Percentiles rank a stretch among this genome's conserved stretches.
phyloP scores from a whole-genome alignment of 1,140 invertebrate species.

The Gryon sp. region DNA sequence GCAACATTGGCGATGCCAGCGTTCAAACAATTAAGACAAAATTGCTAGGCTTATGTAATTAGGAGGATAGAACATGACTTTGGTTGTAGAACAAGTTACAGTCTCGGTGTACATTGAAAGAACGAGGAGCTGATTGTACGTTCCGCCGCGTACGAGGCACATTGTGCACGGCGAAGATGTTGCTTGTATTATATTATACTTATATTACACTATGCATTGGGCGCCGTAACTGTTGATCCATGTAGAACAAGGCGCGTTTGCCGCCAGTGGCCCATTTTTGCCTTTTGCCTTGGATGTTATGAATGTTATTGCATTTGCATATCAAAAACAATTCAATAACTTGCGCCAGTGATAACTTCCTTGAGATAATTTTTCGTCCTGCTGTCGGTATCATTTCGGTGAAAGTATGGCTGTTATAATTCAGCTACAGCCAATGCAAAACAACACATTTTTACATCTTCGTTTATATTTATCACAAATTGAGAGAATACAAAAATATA shows the following conservation, averaged over 20 bases:
- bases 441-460: too few relatives aligned
- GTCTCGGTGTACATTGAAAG: constrained; percentile 15
- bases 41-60: constrained; percentile 55
- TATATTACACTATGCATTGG: constrained; percentile 53
- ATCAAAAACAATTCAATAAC: constrained; percentile 70
- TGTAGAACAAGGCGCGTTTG: constrained; percentile 57
- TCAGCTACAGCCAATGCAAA: too few relatives aligned
- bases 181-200: constrained; percentile 45
- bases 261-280: constrained; percentile 68
- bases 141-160: constrained; percentile 21
- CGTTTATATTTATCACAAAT: too few relatives aligned
- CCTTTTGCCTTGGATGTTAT: constrained; percentile 65
- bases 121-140: constrained; percentile 32
- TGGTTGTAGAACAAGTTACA: constrained; percentile 54
- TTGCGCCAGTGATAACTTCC: constrained; percentile 46
- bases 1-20: too few relatives aligned
- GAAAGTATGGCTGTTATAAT: constrained; percentile 35
- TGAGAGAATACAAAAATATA: too few relatives aligned
- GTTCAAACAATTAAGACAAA: constrained; percentile 51
- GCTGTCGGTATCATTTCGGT: constrained; percentile 9
- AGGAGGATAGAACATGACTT: constrained; percentile 50
- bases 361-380: constrained; percentile 23
- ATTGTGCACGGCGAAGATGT: constrained; percentile 28
- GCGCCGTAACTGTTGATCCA: constrained; percentile 32
- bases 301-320: constrained; percentile 71